Evolutionary conservation across 2,797 vertebrate genomes (phyloP), one percentile per base, ranked within the genome.

Genomic region (Gymnothorax javanicus): DNA sequence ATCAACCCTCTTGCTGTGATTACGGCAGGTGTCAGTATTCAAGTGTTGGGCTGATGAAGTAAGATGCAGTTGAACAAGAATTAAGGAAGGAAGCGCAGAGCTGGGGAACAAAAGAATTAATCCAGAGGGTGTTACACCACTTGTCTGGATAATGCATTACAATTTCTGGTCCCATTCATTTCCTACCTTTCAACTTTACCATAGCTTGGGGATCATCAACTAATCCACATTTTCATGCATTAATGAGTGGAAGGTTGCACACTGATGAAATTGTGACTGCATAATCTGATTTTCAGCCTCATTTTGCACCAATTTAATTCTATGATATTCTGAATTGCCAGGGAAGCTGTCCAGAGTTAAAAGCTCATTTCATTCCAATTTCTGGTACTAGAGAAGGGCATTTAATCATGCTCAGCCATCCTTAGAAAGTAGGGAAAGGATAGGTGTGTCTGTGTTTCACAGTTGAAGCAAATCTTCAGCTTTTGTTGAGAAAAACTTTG

Each of bases 261-360:
- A 33, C 85, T 64, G 79, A 86, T 86, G 57, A 83, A 79, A 59
- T 84, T 71, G 88, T 50, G 81, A 86, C 58, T 86, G 59, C 25
- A 52, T 86, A 86, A 86, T 86, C 82, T 67, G 85, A 84, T 84
- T 86, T 88, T 86, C 87, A 86, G 85, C 85, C 85, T 81, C 82
- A 81, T 88, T 88, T 86, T 84, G 62, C 86, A 83, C 50, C 71
- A 64, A 54, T 84, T 71, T 86, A 56, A 86, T 88, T 83, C 85
- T 52, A 71, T 67, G 27, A 84, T 84, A 79, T 83, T 69, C 71
- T 60, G 64, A 86, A 86, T 75, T 20, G 79, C 81, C 62, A n/a
- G 73, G 43, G 77, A 33, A 85, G 60, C 71, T 12, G n/a, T 82
- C 71, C 62, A 27, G 9, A 87, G 86, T 83, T 25, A 54, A 83